Percentiles rank a stretch among this genome's conserved stretches.
phyloP scores from a whole-genome alignment of 1,140 invertebrate genomes.

The Protaetia brevitarsis region DNA sequence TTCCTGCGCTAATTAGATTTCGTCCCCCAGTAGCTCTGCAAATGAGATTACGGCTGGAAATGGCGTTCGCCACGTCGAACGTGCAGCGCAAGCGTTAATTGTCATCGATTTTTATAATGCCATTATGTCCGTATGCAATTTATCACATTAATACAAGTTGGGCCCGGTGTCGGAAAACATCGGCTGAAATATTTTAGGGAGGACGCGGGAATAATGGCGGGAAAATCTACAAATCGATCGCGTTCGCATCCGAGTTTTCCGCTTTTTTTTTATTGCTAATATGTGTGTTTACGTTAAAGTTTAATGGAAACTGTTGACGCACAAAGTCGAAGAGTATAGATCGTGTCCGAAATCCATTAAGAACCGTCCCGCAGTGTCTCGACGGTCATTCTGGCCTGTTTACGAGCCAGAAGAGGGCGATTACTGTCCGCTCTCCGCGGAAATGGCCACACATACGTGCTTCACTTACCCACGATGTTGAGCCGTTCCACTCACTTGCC shows the following conservation, averaged over 20 bases:
- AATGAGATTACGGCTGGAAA: conserved; percentile 48
- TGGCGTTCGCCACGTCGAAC: conserved; percentile 45
- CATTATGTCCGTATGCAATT: conserved; percentile 47
- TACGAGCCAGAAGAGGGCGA: conserved; percentile 49
- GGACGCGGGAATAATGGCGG: background rate
- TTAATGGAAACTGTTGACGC: conserved; percentile 19
- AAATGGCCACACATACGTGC: conserved; percentile 43
- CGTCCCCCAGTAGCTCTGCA: conserved; percentile 43
- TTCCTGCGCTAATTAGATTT: conserved; percentile 50
- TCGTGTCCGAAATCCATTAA: conserved; percentile 42
- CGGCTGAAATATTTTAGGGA: background rate
- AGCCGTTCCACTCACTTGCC: conserved; percentile 37
- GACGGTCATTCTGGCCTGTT: conserved; percentile 47
- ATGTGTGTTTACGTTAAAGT: conserved; percentile 18
- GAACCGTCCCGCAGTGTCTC: conserved; percentile 39
- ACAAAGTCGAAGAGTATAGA: conserved; percentile 28
- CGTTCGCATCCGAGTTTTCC: background rate
- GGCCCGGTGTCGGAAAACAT: background rate
- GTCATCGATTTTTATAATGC: conserved; percentile 49
- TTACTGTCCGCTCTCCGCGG: conserved; percentile 47
- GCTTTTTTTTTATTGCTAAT: conserved; percentile 11
- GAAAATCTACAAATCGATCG: background rate
- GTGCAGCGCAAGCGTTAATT: conserved; percentile 47
- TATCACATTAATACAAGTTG: conserved; percentile 38
- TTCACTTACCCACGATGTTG: conserved; percentile 36